Evolutionary conservation across 2,888 invertebrate species (phyloP), one percentile per base, ranked within the genome.

Genomic region (Xestia sexstrigata): DNA sequence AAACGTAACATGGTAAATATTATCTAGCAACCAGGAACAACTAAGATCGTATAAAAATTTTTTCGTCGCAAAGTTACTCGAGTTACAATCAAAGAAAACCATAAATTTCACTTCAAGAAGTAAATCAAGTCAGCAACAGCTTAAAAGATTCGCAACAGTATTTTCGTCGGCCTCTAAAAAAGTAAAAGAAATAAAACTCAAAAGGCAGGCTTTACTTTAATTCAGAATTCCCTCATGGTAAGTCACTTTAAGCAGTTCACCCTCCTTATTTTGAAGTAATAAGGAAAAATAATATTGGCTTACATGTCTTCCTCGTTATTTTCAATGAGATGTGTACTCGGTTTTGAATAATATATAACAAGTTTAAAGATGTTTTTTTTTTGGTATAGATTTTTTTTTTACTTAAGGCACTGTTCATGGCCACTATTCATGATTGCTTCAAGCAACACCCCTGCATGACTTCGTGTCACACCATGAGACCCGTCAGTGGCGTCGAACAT

Each of bases 131-230:
- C 45, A 60, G 63, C 45, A 42, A 55, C 47, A 47, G 42, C 77
- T 82, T 39, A 70, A 69, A 76, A 70, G 52, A 72, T 62, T 79
- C 26, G 13, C 5, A 52, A 55, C 35, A 39, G 52, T 17, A 49
- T 78, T 78, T 78, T 74, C 45, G 23, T 63, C 17, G 26, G 9
- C 15, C 62, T 68, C 15, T 58, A 67, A 74, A 73, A 76, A 47
- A 26, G 1, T n/a, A 62, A 55, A 68, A 30, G 26, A 72, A 77
- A 77, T 67, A 71, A 73, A 81, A 74, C 55, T 72, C 69, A 74
- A 76, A 78, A 67, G 70, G 74, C 70, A 63, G 65, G 71, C 74
- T 85, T 78, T 60, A 66, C 70, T 84, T 70, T 60, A 66, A 74
- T 76, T 74, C 58, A 55, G n/a, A 62, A 58, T 65, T 78, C 17